Evolutionary conservation across 2,797 vertebrate genomes (phyloP).

Genomic region (Molossus alvarezi): DNA sequence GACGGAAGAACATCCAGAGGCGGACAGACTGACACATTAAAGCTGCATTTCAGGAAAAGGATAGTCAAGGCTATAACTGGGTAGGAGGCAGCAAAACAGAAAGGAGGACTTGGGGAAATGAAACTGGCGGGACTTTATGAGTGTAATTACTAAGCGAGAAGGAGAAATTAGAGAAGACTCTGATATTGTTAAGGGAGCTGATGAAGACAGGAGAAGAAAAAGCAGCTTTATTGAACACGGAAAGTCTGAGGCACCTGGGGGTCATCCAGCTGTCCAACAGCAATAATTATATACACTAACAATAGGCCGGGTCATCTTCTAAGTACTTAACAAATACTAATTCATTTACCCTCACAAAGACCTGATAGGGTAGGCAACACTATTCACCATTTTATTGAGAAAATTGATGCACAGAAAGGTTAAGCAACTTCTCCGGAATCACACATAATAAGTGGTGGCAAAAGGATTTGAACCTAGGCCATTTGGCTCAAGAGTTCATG

Average conservation of each 20-base stretch:
- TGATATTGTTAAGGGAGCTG: background rate
- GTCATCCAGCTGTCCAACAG: background rate
- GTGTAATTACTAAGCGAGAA: background rate
- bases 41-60: slow-evolving; percentile 17
- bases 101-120: background rate
- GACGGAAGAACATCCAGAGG: background rate
- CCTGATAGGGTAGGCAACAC: background rate
- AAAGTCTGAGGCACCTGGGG: background rate
- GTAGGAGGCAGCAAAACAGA: background rate
- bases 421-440: slow-evolving; percentile 13
- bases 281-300: background rate
- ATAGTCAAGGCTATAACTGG: background rate
- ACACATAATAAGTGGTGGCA: background rate
- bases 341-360: slow-evolving; percentile 20
- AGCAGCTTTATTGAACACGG: background rate
- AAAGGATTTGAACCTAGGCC: background rate
- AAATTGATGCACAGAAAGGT: slow-evolving; percentile 13
- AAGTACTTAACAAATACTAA: background rate
- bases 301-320: background rate
- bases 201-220: background rate
- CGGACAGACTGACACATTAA: background rate
- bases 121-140: background rate
- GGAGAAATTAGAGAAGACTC: background rate
- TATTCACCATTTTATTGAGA: background rate
- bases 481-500: background rate